phyloP scores from a whole-genome alignment of 2,888 invertebrate species.

The Gymnosoma rotundatum region DNA sequence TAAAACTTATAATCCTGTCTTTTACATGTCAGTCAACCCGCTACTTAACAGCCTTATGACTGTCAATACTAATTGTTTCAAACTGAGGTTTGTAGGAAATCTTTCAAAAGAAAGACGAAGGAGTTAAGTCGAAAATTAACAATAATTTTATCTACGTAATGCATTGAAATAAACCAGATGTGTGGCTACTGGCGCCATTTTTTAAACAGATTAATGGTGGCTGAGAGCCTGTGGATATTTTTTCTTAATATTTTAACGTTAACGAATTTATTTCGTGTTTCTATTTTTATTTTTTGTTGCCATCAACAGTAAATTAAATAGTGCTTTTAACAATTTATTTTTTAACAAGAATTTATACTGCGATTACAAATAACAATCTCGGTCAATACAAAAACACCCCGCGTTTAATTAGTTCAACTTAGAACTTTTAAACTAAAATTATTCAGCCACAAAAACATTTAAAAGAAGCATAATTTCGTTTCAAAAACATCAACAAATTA shows the following conservation, averaged over 20 bases:
- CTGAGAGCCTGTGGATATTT: conserved; percentile 36
- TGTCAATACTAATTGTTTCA: conserved; percentile 45
- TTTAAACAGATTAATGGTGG: conserved; percentile 50
- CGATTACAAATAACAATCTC: too few relatives aligned
- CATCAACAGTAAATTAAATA: too few relatives aligned
- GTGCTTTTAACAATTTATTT: too few relatives aligned
- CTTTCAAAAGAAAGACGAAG: conserved; percentile 26
- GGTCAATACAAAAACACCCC: too few relatives aligned
- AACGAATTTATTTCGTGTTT: conserved; percentile 18
- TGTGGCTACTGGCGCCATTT: conserved; percentile 57
- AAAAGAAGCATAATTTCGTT: too few relatives aligned
- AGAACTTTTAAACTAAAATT: too few relatives aligned
- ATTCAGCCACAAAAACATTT: too few relatives aligned
- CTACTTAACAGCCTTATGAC: too few relatives aligned
- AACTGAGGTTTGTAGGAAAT: conserved; percentile 42
- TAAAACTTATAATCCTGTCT: conserved; percentile 42
- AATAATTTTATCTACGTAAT: conserved; percentile 38
- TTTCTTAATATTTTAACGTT: conserved; percentile 14
- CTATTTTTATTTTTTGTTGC: neutral
- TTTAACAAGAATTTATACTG: too few relatives aligned
- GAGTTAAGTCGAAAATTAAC: conserved; percentile 4
- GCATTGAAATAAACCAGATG: conserved; percentile 39
- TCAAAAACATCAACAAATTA: too few relatives aligned
- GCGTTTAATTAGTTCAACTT: too few relatives aligned
- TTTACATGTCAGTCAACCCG: too few relatives aligned